Base-by-base conservation (phyloP, 2,888 invertebrate genomes). In the Lysandra bellargus region DNA sequence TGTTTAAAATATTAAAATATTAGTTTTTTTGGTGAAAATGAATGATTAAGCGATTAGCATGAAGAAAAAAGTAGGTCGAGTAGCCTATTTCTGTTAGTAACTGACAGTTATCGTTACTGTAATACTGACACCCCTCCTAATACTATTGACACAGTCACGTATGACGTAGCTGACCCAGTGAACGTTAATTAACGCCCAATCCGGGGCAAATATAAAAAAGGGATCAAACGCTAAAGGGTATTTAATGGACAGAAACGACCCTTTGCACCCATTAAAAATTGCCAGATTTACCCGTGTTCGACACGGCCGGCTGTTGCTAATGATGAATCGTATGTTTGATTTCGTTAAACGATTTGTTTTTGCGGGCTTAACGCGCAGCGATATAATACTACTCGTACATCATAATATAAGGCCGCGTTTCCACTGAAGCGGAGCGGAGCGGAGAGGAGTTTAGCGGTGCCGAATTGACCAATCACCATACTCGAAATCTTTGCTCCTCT, bases 191-290 rank as follows among this genome's bases (percentile, higher is more conserved):
- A 93, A 88, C 89, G 86, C 84, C 86, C 88, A 88, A 90, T 86
- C 88, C 89, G 88, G 85, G 85, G 90, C 88, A 92, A 93, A 94
- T 91, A 91, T 89, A 92, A 93, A 94, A 92, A 93, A 91, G 93
- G 83, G 94, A 94, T 94, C 94, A 94, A 94, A 94, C 93, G 91
- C 91, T 94, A 92, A 92, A 94, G 93, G 91, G 91, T 93, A 93
- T 94, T 92, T 93, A 93, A 94, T 94, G 93, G 92, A 93, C 90
- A 90, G 90, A 89, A 89, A 89, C 90, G 90, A 89, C 92, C 92
- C 91, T 94, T 94, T 93, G 87, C 89, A 87, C 91, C 93, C 93
- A 93, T 94, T 94, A 92, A 92, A 92, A 91, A 88, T 86, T 86
- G 86, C 84, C 91, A 93, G 91, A 90, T 91, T 91, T 90, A 90